Evolutionary conservation across 2,797 vertebrate genomes (phyloP), one percentile per base, ranked within the genome.

Genomic region (Oryzias sinensis): DNA sequence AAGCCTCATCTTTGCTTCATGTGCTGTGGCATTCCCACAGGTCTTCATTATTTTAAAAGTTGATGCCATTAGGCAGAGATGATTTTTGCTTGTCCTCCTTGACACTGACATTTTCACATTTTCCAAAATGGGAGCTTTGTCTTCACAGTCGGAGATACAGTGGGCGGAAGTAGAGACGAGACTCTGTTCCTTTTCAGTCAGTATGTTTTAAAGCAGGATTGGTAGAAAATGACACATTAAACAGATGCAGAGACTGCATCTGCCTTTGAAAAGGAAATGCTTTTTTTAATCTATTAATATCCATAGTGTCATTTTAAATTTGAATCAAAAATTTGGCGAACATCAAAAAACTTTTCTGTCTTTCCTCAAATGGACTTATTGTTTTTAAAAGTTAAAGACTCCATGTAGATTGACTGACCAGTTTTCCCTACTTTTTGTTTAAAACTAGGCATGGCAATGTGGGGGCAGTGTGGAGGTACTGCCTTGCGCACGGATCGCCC

Each of bases 401-500:
- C 2, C 20, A 22, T 22, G 20, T 22, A 22, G 20, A 22, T 22
- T 22, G 20, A 14, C 22, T 54, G 16, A 20, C n/a, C 7, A 11
- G 11, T 16, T 44, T 59, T 55, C 25, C 1, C 8, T 33, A 29
- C 5, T 70, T 25, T 78, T 14, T 60, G 0, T 69, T 5, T 67
- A 1, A 2, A 75, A 14, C 33, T 64, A 92, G 90, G 91, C 90
- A 55, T 93, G 91, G 90, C 90, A 92, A 76, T 92, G 91, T 65
- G 91, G 90, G 5, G 97, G 97, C 44, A 98, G 96, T 0, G 94
- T 98, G 2, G 97, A 99, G 82, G 97, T 99, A 20, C 88, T 98
- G n/a, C 97, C 97, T 14, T 99, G 97, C 65, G 95, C 96, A 20
- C 90, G 94, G 65, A 94, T 98, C 16, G 97, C 97, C 59, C 97